Percentiles rank a stretch among this genome's conserved stretches.
These are phyloP conservation scores for Gymnosoma rotundatum DNA, from an alignment of 2,888 invertebrate species.

Conservation along the genomic window DNA sequence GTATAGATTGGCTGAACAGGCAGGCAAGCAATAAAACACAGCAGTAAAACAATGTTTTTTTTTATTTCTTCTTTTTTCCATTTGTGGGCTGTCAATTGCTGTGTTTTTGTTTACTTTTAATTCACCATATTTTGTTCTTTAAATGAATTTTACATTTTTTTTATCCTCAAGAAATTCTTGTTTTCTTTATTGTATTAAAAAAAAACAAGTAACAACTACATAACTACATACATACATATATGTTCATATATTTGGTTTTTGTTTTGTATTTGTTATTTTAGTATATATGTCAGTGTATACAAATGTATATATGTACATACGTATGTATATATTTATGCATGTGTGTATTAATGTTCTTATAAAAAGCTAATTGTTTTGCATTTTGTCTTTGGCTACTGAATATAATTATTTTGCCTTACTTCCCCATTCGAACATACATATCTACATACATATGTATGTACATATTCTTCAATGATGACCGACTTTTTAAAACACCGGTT, in stretches of 20 bases:
- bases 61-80: conserved; percentile 47
- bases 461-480: conserved; percentile 2
- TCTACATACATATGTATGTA: too few species aligned
- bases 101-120: conserved; percentile 44
- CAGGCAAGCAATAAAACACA: conserved; percentile 20
- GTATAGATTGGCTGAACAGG: conserved; percentile 70
- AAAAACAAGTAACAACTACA: too few species aligned
- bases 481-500: conserved; percentile 21
- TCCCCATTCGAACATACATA: conserved; percentile 18
- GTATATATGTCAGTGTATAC: too few species aligned
- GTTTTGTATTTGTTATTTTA: too few species aligned
- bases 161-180: conserved; percentile 27
- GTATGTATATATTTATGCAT: too few species aligned
- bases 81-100: conserved; percentile 49
- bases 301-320: too few species aligned
- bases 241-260: too few species aligned
- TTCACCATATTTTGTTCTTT: conserved; percentile 10
- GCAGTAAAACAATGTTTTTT: conserved; percentile 48
- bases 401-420: conserved; percentile 4
- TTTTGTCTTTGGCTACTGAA: background rate
- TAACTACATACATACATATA: too few species aligned
- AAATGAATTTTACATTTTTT: conserved; percentile 13
- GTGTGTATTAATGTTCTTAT: too few species aligned
- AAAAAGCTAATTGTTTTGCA: background rate
- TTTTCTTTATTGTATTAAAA: too few species aligned